Evolutionary conservation across 2,888 invertebrate genomes (phyloP).

Genomic region (Petrolisthes manimaculis): DNA sequence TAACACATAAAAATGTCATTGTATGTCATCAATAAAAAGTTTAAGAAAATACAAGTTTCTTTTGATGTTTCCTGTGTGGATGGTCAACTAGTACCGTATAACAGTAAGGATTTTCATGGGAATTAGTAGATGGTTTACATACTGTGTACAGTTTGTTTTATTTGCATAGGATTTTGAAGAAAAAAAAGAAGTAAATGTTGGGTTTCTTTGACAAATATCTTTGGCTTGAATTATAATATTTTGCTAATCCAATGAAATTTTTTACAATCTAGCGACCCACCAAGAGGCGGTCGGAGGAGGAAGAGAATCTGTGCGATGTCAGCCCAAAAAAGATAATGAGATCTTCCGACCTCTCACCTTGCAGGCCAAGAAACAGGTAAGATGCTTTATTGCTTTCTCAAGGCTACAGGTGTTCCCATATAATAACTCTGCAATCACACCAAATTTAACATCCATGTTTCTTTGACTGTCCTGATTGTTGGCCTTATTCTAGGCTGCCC

Average conservation of each 20-base stretch:
- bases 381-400: neutral
- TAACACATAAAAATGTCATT: no score
- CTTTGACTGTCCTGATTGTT: no score
- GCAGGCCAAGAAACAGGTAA: conserved; percentile 62
- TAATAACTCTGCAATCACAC: no score
- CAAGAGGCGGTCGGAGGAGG: conserved; percentile 65
- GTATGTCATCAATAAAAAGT: conserved; percentile 21
- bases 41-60: conserved; percentile 25
- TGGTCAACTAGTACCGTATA: neutral
- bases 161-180: neutral
- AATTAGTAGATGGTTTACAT: conserved; percentile 24
- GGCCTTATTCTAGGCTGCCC: no score
- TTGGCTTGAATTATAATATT: neutral
- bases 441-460: no score
- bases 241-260: conserved; percentile 61
- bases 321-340: conserved; percentile 62
- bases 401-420: neutral
- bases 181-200: neutral
- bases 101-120: conserved; percentile 59
- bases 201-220: neutral
- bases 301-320: conserved; percentile 59
- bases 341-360: conserved; percentile 58
- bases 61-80: conserved; percentile 26
- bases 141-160: neutral
- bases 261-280: conserved; percentile 61